These are phyloP conservation scores for Cylas formicarius DNA, from an alignment of 1,140 invertebrate genomes.

Conservation along the genomic window DNA sequence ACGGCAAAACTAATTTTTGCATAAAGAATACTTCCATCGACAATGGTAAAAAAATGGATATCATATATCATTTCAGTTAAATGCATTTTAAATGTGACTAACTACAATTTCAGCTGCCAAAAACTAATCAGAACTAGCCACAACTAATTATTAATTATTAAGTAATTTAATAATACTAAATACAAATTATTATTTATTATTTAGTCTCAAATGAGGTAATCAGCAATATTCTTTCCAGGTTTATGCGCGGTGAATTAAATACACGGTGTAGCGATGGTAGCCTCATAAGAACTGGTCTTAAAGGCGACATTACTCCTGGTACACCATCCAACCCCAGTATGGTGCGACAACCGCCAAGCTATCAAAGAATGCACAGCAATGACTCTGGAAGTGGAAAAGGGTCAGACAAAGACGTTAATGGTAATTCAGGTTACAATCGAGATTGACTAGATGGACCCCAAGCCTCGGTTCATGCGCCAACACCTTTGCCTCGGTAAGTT, in stretches of 20 bases:
- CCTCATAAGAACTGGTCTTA: conserved; percentile 40
- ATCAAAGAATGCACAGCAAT: conserved; percentile 79
- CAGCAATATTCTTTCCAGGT: conserved; percentile 45
- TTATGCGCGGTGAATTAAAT: conserved; percentile 71
- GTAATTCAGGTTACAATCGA: conserved; percentile 41
- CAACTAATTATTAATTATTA: no score
- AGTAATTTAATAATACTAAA: no score
- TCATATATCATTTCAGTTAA: no score
- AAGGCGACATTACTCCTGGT: conserved; percentile 54
- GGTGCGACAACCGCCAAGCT: conserved; percentile 58
- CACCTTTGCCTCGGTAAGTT: conserved; percentile 36
- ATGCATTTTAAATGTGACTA: no score
- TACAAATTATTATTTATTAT: no score
- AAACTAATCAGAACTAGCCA: no score
- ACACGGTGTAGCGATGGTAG: conserved; percentile 37
- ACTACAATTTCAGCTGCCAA: no score
- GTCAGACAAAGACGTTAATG: conserved; percentile 58
- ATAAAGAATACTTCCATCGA: no score
- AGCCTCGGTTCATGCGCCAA: conserved; percentile 39
- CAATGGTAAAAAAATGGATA: no score
- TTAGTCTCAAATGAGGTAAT: no score
- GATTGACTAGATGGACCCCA: conserved; percentile 68
- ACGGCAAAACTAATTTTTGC: no score
- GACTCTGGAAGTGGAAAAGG: conserved; percentile 61
- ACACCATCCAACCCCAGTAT: conserved; percentile 55